A percentile compares a stretch with the other conserved stretches of the same genome.
Evolutionary conservation across 2,888 invertebrate species (phyloP).

Genomic region (Atherix ibis): DNA sequence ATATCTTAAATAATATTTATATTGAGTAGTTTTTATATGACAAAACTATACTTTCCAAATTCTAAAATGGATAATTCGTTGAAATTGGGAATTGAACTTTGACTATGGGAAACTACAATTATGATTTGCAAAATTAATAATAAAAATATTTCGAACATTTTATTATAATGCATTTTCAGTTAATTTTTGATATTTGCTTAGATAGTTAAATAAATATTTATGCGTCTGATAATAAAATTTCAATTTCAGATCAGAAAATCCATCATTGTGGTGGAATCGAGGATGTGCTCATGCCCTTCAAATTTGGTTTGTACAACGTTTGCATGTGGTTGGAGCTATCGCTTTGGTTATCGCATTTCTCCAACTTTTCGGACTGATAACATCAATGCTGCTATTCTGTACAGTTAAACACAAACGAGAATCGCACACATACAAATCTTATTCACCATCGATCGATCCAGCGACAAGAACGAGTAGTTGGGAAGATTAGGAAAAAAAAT

Average conservation of each 20-base stretch:
- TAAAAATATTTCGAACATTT: no score
- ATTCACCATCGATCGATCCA: constrained; percentile 36
- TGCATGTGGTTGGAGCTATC: constrained; percentile 64
- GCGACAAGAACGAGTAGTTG: constrained; percentile 32
- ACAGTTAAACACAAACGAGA: constrained; percentile 51
- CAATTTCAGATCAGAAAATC: constrained; percentile 29
- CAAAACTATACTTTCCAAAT: no score
- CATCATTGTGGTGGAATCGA: constrained; percentile 44
- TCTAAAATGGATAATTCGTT: no score
- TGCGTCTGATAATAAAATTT: no score
- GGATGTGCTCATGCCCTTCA: constrained; percentile 64
- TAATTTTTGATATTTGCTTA: no score
- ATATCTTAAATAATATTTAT: no score
- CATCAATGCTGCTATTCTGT: constrained; percentile 61
- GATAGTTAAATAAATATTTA: no score
- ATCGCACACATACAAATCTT: constrained; percentile 54
- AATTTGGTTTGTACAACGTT: constrained; percentile 57
- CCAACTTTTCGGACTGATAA: constrained; percentile 61
- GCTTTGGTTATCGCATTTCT: constrained; percentile 60
- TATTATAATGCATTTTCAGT: no score
- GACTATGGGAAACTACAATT: no score
- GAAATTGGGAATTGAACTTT: no score
- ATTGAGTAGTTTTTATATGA: no score
- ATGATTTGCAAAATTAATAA: no score
- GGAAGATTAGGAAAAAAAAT: constrained; percentile 29